These are phyloP conservation scores for Miichthys miiuy DNA, from an alignment of 2,797 vertebrate genomes.

Conservation along the genomic window DNA sequence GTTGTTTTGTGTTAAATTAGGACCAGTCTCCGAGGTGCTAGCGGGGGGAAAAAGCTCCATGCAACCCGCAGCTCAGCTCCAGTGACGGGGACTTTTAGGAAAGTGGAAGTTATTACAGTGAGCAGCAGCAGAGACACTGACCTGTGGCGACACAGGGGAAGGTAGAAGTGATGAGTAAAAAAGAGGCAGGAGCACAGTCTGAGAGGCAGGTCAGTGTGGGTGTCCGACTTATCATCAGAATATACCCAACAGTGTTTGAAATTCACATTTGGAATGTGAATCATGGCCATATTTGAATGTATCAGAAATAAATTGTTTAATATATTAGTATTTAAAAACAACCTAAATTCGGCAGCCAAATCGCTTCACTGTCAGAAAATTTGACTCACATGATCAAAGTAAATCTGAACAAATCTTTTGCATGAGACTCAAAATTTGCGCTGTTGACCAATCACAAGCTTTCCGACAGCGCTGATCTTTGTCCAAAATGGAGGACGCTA, in stretches of 20 bases:
- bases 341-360: background rate
- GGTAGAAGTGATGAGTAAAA: conserved; percentile 8
- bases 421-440: background rate
- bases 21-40: background rate
- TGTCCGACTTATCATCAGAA: background rate
- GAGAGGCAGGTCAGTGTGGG: conserved; percentile 17
- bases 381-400: background rate
- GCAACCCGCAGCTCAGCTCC: background rate
- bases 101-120: conserved; percentile 1
- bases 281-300: background rate
- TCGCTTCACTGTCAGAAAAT: background rate
- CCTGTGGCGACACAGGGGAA: background rate
- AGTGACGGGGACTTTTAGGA: background rate
- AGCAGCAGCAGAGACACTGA: conserved; percentile 12
- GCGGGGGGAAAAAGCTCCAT: background rate
- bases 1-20: background rate
- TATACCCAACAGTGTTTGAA: background rate
- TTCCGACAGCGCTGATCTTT: background rate
- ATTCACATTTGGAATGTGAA: background rate
- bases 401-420: background rate
- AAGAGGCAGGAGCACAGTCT: conserved; percentile 15
- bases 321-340: background rate
- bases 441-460: background rate
- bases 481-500: background rate
- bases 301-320: background rate